A percentile compares a stretch with the other conserved stretches of the same genome.
These are phyloP conservation scores for Rhopalosiphum padi DNA, from an alignment of 1,140 invertebrate genomes.

Conservation along the genomic window DNA sequence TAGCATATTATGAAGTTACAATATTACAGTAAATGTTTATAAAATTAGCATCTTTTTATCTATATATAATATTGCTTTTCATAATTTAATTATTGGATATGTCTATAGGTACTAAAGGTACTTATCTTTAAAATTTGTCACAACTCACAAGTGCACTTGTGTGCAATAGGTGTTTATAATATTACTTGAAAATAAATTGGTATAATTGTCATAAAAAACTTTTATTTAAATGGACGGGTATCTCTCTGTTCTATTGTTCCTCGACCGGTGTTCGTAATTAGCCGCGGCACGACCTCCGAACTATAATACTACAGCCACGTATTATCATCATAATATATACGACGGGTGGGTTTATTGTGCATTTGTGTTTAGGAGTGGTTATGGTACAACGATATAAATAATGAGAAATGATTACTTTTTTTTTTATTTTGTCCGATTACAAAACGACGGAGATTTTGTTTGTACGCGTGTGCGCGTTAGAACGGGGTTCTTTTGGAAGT, in stretches of 20 bases:
- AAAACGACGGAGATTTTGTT: neutral
- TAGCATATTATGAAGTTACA: no score
- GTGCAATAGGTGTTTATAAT: neutral
- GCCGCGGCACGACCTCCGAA: neutral
- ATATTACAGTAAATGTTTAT: no score
- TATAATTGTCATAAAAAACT: neutral
- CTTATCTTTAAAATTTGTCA: neutral
- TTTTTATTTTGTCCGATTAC: neutral
- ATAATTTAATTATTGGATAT: neutral
- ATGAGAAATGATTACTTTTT: neutral
- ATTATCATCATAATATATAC: neutral
- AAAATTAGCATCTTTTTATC: no score
- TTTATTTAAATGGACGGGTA: neutral
- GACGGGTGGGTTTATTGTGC: neutral
- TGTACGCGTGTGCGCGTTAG: neutral
- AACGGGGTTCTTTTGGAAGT: neutral
- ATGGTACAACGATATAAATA: neutral
- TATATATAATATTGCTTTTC: neutral
- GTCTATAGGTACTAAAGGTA: neutral
- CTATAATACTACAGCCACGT: neutral
- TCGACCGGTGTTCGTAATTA: neutral
- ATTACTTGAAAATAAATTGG: neutral
- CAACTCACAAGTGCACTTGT: neutral
- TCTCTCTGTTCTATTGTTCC: slow-evolving; percentile 1
- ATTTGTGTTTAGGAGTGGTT: neutral